phyloP scores from a whole-genome alignment of 2,797 vertebrate genomes.

The Echiichthys vipera region DNA sequence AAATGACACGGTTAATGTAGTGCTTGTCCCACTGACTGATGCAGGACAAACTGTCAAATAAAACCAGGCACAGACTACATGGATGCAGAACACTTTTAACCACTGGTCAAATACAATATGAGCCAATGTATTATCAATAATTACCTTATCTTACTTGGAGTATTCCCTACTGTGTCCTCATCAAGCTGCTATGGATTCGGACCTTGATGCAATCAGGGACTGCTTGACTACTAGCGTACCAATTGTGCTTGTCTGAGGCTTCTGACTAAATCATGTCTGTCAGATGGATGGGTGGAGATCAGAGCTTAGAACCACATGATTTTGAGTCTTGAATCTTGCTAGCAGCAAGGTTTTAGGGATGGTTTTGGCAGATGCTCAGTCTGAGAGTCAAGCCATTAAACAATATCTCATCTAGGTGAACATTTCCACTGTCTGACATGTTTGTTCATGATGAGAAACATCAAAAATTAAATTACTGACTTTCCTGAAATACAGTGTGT shows the following conservation, averaged over 20 bases:
- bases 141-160: constrained; percentile 4
- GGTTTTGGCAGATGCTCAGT: not conserved
- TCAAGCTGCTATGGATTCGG: constrained; percentile 22
- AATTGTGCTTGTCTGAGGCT: constrained; percentile 20
- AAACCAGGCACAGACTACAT: not conserved
- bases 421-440: not conserved
- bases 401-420: constrained; percentile 2
- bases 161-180: not conserved
- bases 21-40: not conserved
- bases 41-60: not conserved
- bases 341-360: not conserved
- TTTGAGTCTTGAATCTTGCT: not conserved
- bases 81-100: not conserved
- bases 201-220: constrained; percentile 28
- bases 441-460: not conserved
- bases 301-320: not conserved
- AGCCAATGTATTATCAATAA: constrained; percentile 6
- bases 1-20: not conserved
- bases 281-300: not conserved
- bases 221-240: constrained; percentile 5
- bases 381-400: not conserved
- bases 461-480: not conserved
- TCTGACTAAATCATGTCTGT: constrained; percentile 30
- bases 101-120: not conserved
- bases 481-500: not conserved